Conservation (phyloP, 1,140 invertebrate genomes). For the Leptinotarsa undecemlineata region DNA sequence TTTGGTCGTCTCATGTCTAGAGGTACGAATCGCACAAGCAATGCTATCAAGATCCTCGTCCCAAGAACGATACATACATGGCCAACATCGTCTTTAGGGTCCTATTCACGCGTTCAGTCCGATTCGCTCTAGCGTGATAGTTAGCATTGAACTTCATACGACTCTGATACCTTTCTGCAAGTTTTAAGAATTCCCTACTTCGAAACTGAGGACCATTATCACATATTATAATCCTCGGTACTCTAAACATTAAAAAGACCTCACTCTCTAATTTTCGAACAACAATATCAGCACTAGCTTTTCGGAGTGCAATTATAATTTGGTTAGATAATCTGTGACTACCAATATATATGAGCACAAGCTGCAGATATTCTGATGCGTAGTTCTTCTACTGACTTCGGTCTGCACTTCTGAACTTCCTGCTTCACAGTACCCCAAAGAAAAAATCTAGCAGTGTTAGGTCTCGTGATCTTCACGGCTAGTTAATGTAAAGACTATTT, state of each 20-base stretch:
- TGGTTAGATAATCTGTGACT: slow-evolving; percentile 50
- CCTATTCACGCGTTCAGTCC: slow-evolving; percentile 37
- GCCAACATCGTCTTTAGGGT: slow-evolving; percentile 41
- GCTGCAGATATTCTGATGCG: no score
- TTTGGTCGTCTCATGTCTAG: slow-evolving; percentile 31
- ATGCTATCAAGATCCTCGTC: slow-evolving; percentile 31
- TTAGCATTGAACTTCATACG: slow-evolving; percentile 30
- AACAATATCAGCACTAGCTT: slow-evolving; percentile 26
- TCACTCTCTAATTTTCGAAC: slow-evolving; percentile 35
- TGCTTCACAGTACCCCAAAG: no score
- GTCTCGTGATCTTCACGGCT: no score
- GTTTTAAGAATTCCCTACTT: slow-evolving; percentile 28
- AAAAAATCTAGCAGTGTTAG: no score
- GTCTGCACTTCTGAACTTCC: no score
- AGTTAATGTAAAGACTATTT: no score
- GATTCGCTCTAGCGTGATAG: slow-evolving; percentile 43
- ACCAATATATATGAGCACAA: slow-evolving; percentile 49
- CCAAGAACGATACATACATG: slow-evolving; percentile 34
- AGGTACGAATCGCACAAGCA: slow-evolving; percentile 34
- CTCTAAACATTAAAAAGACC: slow-evolving; percentile 36
- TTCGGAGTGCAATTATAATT: slow-evolving; percentile 38
- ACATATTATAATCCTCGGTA: slow-evolving; percentile 28
- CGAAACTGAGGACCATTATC: slow-evolving; percentile 45
- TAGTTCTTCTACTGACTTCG: no score
- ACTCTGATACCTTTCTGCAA: slow-evolving; percentile 27